Conservation (phyloP, 2,888 invertebrate species). For the Drosophila birchii region DNA sequence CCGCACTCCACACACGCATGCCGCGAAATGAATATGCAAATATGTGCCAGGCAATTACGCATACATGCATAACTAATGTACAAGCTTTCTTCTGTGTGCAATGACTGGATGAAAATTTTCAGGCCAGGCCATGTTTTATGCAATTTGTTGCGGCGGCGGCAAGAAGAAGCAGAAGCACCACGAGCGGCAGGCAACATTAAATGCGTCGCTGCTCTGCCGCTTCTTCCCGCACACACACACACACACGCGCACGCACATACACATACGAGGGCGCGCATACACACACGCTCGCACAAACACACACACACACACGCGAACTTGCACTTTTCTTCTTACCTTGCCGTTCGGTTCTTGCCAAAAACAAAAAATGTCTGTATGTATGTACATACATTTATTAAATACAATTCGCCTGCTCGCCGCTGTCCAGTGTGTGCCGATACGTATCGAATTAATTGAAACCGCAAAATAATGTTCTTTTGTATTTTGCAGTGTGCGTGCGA, state of each 20-base stretch:
- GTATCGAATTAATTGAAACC: neutral
- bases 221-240: conserved; percentile 15
- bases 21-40: conserved; percentile 12
- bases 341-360: neutral
- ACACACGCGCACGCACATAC: conserved; percentile 1
- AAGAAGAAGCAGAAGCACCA: conserved; percentile 4
- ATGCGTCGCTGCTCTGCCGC: conserved; percentile 28
- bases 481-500: conserved; percentile 25
- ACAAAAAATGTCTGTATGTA: neutral
- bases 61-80: conserved; percentile 23
- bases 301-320: neutral
- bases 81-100: conserved; percentile 15
- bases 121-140: conserved; percentile 22
- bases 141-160: conserved; percentile 25
- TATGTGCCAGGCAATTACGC: conserved; percentile 19
- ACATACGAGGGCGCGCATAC: neutral
- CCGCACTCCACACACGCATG: conserved; percentile 18
- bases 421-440: neutral
- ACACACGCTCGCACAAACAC: conserved; percentile 1
- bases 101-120: conserved; percentile 31
- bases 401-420: neutral
- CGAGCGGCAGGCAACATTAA: conserved; percentile 15
- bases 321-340: conserved; percentile 10
- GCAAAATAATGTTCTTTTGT: conserved; percentile 18
- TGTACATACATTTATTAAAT: neutral